Percentiles rank a stretch among this genome's conserved stretches.
phyloP scores from a whole-genome alignment of 1,140 invertebrate species.

The Aphelenchoides fujianensis region DNA sequence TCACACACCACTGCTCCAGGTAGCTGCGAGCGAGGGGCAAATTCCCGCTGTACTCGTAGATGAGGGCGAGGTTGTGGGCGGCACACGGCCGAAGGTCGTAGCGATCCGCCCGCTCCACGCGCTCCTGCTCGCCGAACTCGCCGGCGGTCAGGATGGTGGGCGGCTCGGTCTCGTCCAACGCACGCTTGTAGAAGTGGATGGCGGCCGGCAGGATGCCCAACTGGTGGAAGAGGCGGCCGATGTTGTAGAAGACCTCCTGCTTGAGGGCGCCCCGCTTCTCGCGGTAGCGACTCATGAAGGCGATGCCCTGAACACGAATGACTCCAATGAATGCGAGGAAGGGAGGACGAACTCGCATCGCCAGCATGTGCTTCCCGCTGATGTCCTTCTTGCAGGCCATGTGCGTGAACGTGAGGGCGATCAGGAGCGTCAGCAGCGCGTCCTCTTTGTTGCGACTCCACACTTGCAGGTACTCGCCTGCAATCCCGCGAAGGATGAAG shows the following conservation, averaged over 20 bases:
- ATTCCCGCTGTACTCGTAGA: conserved; percentile 64
- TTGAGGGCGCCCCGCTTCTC: conserved; percentile 32
- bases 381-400: conserved; percentile 62
- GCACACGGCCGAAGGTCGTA: conserved; percentile 55
- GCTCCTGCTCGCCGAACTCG: conserved; percentile 33
- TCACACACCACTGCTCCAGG: conserved; percentile 63
- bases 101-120: conserved; percentile 28
- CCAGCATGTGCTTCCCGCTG: conserved; percentile 53
- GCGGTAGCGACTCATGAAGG: conserved; percentile 55
- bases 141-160: conserved; percentile 35
- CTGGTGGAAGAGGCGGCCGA: conserved; percentile 59
- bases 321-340: conserved; percentile 17
- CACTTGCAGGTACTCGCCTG: conserved; percentile 52
- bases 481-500: conserved; percentile 26
- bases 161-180: conserved; percentile 35
- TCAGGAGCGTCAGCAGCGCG: conserved; percentile 51
- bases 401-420: conserved; percentile 58
- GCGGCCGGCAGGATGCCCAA: conserved; percentile 52
- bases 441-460: conserved; percentile 49
- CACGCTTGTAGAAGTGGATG: conserved; percentile 56
- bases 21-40: conserved; percentile 59
- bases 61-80: conserved; percentile 65
- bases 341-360: conserved; percentile 42
- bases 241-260: conserved; percentile 57
- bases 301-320: conserved; percentile 42